These are phyloP conservation scores for Camponotus vicinus DNA, from an alignment of 1,140 invertebrate genomes.

Conservation along the genomic window DNA sequence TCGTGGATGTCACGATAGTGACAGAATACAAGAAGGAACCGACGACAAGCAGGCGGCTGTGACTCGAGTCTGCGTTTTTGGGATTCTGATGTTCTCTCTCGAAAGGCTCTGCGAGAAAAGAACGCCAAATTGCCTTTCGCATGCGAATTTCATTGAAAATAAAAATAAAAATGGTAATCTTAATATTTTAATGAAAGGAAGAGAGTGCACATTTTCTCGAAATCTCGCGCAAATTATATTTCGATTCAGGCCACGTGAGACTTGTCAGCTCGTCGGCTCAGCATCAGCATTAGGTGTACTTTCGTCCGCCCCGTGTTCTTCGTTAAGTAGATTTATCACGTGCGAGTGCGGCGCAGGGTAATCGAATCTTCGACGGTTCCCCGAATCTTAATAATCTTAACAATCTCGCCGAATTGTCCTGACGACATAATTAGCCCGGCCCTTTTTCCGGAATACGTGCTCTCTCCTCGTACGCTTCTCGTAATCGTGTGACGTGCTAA, in stretches of 20 bases:
- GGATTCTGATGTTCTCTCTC: background rate
- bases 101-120: too few relatives aligned
- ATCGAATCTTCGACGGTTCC: constrained; percentile 46
- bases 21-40: constrained; percentile 19
- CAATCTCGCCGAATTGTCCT: constrained; percentile 55
- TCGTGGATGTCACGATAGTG: constrained; percentile 45
- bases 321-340: constrained; percentile 74
- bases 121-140: background rate
- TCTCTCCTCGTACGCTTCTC: background rate
- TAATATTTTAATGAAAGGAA: background rate
- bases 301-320: constrained; percentile 43
- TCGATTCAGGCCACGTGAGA: background rate
- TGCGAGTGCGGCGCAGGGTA: constrained; percentile 58
- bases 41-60: background rate
- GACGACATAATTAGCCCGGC: constrained; percentile 36
- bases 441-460: constrained; percentile 8
- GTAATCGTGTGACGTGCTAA: constrained; percentile 55
- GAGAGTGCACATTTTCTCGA: background rate
- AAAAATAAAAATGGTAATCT: constrained; percentile 12
- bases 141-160: background rate
- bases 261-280: background rate
- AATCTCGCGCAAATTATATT: background rate
- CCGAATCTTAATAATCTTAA: constrained; percentile 47
- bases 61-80: background rate
- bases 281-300: background rate